A percentile compares a stretch with the other conserved stretches of the same genome.
Evolutionary conservation across 1,140 invertebrate species (phyloP).

Genomic region (Brachionus calyciflorus): DNA sequence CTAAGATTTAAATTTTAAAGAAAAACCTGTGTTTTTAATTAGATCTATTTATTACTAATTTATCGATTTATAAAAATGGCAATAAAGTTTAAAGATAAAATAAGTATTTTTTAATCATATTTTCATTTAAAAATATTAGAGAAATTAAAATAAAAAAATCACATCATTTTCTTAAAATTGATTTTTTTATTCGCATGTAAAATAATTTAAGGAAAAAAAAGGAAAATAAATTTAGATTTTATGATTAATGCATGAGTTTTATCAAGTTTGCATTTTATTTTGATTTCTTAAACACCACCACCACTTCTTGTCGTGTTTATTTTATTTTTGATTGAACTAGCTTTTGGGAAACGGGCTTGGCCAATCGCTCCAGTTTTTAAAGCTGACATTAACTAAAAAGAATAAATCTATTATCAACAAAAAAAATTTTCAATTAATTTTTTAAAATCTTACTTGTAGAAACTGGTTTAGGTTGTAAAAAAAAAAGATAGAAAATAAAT

Average conservation of each 20-base stretch:
- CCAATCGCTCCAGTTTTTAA: slow-evolving; percentile 46
- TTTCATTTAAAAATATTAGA: too few species aligned
- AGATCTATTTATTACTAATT: too few species aligned
- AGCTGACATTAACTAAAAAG: slow-evolving; percentile 39
- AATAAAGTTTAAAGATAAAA: too few species aligned
- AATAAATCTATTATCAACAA: not conserved
- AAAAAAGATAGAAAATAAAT: not conserved
- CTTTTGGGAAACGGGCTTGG: slow-evolving; percentile 33
- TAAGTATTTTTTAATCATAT: too few species aligned
- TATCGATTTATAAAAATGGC: too few species aligned
- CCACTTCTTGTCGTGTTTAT: slow-evolving; percentile 42
- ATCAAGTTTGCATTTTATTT: not conserved
- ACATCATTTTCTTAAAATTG: too few species aligned
- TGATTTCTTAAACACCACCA: slow-evolving; percentile 23
- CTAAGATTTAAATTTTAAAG: too few species aligned
- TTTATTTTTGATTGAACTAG: slow-evolving; percentile 29
- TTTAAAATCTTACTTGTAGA: not conserved
- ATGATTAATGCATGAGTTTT: not conserved
- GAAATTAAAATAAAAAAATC: too few species aligned
- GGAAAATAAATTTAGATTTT: not conserved
- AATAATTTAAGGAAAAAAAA: too few species aligned
- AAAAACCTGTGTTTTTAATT: too few species aligned
- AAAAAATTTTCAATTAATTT: not conserved
- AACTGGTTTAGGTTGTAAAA: slow-evolving; percentile 25
- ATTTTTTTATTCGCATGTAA: too few species aligned